Evolutionary conservation across 1,140 invertebrate species (phyloP).

Genomic region (Whitmania pigra): DNA sequence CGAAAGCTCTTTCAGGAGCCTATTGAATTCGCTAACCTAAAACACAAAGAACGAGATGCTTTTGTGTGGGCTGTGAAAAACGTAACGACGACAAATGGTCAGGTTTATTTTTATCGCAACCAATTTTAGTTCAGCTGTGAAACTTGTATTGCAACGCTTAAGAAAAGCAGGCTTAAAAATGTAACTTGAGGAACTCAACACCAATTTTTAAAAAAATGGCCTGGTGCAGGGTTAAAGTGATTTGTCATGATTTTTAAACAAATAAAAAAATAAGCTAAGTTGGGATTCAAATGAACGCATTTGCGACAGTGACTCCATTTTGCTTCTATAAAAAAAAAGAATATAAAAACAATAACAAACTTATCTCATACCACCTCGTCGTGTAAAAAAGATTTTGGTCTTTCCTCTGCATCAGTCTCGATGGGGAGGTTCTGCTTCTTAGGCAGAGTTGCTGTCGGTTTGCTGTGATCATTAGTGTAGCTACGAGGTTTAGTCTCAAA

Average conservation of each 20-base stretch:
- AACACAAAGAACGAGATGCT: not conserved
- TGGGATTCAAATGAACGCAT: not conserved
- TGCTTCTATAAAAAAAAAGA: not conserved
- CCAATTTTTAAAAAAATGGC: too few relatives aligned
- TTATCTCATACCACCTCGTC: not conserved
- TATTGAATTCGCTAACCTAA: slow-evolving; percentile 5
- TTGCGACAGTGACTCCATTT: not conserved
- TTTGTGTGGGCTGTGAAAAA: too few relatives aligned
- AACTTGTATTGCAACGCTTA: too few relatives aligned
- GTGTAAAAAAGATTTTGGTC: slow-evolving; percentile 12
- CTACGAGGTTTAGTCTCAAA: not conserved
- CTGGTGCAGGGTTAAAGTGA: too few relatives aligned
- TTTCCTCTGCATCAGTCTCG: not conserved
- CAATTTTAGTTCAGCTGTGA: too few relatives aligned
- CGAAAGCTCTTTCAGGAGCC: not conserved
- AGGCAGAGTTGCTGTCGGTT: not conserved
- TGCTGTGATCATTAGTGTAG: not conserved
- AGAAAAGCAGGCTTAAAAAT: too few relatives aligned
- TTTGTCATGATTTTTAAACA: not conserved
- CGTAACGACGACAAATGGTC: too few relatives aligned
- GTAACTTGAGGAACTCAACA: too few relatives aligned
- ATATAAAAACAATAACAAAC: not conserved
- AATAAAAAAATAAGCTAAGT: not conserved
- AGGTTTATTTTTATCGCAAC: too few relatives aligned
- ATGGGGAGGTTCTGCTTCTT: not conserved